These are phyloP conservation scores for Agriotes lineatus DNA, from an alignment of 2,888 invertebrate species.

Conservation along the genomic window DNA sequence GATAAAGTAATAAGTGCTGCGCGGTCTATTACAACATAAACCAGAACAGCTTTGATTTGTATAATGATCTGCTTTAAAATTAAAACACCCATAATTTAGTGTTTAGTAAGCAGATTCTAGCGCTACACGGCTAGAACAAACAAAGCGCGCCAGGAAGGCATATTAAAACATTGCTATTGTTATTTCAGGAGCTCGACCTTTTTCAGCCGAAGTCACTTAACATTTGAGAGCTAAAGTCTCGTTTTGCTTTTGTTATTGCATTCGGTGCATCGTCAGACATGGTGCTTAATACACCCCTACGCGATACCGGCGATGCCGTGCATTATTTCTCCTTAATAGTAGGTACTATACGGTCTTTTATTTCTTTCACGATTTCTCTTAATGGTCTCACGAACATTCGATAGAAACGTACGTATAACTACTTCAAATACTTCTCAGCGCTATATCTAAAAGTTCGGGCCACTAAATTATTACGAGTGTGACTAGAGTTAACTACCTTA, in stretches of 20 bases:
- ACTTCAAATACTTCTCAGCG: constrained; percentile 43
- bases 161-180: no score
- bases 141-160: no score
- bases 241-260: constrained; percentile 12
- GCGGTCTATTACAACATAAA: no score
- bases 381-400: constrained; percentile 52
- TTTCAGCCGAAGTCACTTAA: neutral
- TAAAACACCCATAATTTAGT: no score
- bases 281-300: constrained; percentile 42
- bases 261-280: constrained; percentile 16
- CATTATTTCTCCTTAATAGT: constrained; percentile 51
- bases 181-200: no score
- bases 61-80: no score
- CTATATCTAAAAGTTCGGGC: constrained; percentile 38
- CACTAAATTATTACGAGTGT: constrained; percentile 42
- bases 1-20: no score
- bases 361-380: constrained; percentile 54
- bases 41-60: no score
- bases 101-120: no score
- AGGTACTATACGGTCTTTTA: constrained; percentile 52
- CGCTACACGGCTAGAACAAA: no score
- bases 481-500: constrained; percentile 37
- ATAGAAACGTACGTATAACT: constrained; percentile 45
- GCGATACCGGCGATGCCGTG: constrained; percentile 43
- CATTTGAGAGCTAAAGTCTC: neutral